Evolutionary conservation across 1,140 invertebrate species (phyloP), one percentile per base, ranked within the genome.

Genomic region (Nylanderia fulva): DNA sequence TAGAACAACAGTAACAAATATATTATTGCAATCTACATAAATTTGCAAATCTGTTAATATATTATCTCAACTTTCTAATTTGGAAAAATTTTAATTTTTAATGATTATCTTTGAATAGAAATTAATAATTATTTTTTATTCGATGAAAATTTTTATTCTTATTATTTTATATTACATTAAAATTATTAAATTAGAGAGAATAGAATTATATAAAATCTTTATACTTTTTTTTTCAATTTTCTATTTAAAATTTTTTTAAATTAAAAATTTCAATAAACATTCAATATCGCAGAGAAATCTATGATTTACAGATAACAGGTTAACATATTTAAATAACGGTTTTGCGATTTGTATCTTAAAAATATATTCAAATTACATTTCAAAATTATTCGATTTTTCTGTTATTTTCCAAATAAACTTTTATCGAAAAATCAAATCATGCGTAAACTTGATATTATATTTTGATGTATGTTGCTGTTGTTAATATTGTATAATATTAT

Each of bases 161-260:
- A 68, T 71, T 69, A 69, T 56, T 7, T 54, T 24, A 5, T 21
- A 0, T 9, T 15, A 29, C 13, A 21, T 61, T 13, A 24, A 75
- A 13, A 29, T 11, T 33, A 56, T 76, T 63, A 24, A 11, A 48
- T 33, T 63, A n/a, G n/a, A 33, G 2, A 33, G 58, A 63, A 13
- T 60, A 18, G 29, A n/a, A n/a, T n/a, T n/a, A n/a, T 11, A 36
- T 63, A 61, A 61, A 45, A 5, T 76, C 11, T 33, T 24, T 48
- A 13, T 52, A 15, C 64, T 77, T 77, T 58, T 58, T 0, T n/a
- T 52, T 64, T 21, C 27, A 15, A 33, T 63, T 21, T 63, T 8
- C 6, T 21, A 77, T 21, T n/a, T 39, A 8, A 66, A 64, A 66
- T 77, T 77, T 66, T 54, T 64, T 36, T n/a, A n/a, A n/a, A 54